phyloP scores from a whole-genome alignment of 2,888 invertebrate genomes.

The Nasonia oneida region DNA sequence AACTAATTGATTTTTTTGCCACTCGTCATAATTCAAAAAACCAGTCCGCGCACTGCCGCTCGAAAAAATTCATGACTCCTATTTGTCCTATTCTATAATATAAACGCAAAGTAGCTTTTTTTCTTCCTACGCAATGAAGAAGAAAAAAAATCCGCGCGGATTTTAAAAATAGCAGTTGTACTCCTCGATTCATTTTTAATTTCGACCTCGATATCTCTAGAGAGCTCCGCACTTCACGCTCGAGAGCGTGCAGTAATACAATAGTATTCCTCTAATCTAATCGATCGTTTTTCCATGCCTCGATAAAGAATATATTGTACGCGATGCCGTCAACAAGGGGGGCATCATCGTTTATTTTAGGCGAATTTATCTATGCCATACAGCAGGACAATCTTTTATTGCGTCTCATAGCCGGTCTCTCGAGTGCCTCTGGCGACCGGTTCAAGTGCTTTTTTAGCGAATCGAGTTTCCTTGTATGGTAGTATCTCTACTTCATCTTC shows the following conservation, averaged over 20 bases:
- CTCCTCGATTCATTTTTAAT: background rate
- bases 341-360: constrained; percentile 45
- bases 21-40: background rate
- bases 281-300: background rate
- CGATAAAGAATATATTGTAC: constrained; percentile 6
- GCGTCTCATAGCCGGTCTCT: background rate
- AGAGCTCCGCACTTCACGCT: background rate
- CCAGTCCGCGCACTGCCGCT: background rate
- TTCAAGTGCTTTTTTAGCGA: background rate
- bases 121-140: background rate
- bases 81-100: constrained; percentile 13
- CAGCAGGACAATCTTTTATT: background rate
- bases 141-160: background rate
- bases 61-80: constrained; percentile 37
- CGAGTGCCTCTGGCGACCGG: background rate
- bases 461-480: background rate
- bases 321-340: background rate
- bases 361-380: background rate
- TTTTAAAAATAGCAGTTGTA: background rate
- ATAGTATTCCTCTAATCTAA: background rate
- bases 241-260: background rate
- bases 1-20: background rate
- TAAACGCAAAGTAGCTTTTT: background rate
- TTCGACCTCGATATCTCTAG: background rate
- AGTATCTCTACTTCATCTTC: background rate